These are phyloP conservation scores for Trichoplusia ni DNA, from an alignment of 1,140 invertebrate species.

Conservation along the genomic window DNA sequence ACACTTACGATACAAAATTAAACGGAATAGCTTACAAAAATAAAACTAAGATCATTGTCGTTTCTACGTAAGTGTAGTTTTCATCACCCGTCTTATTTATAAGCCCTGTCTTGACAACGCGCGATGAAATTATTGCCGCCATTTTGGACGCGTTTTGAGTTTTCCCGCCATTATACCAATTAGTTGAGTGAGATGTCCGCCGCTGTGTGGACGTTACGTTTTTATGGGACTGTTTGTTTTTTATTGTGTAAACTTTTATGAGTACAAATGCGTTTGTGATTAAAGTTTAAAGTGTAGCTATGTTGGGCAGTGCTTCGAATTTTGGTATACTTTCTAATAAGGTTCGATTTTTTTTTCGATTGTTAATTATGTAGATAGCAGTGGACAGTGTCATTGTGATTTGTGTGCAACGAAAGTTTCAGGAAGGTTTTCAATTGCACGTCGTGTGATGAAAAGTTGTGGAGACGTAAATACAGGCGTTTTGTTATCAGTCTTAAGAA, in stretches of 20 bases:
- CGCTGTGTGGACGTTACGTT: conserved; percentile 62
- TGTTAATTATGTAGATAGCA: too few species aligned
- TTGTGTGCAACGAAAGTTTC: too few species aligned
- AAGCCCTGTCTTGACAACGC: conserved; percentile 62
- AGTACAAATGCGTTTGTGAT: conserved; percentile 17
- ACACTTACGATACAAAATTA: too few species aligned
- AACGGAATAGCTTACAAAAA: conserved; percentile 46
- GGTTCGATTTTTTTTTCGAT: too few species aligned
- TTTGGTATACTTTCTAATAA: neutral
- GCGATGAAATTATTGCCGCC: conserved; percentile 71
- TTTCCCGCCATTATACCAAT: conserved; percentile 76
- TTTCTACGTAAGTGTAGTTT: conserved; percentile 70
- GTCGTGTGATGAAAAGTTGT: too few species aligned
- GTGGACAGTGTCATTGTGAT: too few species aligned
- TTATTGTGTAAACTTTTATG: conserved; percentile 27
- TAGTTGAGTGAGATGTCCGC: conserved; percentile 80
- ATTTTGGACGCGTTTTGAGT: conserved; percentile 65
- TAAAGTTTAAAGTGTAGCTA: conserved; percentile 6
- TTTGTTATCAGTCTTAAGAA: too few species aligned
- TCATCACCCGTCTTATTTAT: conserved; percentile 77
- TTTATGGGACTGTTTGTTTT: conserved; percentile 61
- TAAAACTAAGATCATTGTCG: conserved; percentile 74
- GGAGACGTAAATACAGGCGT: too few species aligned
- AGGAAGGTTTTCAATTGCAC: too few species aligned
- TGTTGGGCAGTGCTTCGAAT: neutral